Evolutionary conservation across 2,113 vertebrate genomes (phyloP).

Genomic region (Rhegmatorhina hoffmannsi): DNA sequence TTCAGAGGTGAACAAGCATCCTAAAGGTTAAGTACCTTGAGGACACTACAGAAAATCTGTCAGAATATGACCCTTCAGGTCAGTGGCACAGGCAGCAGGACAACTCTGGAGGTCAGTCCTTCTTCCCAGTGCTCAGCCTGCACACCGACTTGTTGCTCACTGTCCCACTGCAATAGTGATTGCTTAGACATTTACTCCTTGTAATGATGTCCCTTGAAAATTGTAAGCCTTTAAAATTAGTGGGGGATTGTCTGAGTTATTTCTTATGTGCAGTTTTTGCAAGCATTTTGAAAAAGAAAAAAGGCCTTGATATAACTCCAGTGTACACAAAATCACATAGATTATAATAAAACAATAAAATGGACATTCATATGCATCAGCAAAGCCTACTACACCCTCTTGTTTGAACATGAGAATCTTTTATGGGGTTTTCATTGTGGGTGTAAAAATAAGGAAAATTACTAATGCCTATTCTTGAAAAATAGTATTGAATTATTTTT

Average conservation of each 20-base stretch:
- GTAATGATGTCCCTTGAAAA: not conserved
- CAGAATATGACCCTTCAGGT: not conserved
- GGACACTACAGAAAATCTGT: not conserved
- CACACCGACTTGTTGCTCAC: fast-evolving
- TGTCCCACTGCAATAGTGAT: not conserved
- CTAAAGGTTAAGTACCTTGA: not conserved
- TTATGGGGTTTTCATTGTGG: not conserved
- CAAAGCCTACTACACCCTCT: not conserved
- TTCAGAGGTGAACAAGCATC: not conserved
- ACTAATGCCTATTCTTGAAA: not conserved
- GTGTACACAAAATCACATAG: not conserved
- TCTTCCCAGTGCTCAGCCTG: not conserved
- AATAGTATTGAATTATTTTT: not conserved
- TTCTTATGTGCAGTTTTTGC: not conserved
- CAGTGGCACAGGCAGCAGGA: not conserved
- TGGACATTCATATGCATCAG: not conserved
- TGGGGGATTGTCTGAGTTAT: not conserved
- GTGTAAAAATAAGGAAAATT: not conserved
- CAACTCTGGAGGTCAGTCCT: not conserved
- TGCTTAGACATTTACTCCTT: not conserved
- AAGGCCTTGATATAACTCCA: not conserved
- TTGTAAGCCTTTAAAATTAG: not conserved
- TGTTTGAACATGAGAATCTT: not conserved
- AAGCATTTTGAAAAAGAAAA: not conserved
- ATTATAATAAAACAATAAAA: not conserved